phyloP scores from a whole-genome alignment of 1,140 invertebrate genomes.

The Macrosteles quadrilineatus region DNA sequence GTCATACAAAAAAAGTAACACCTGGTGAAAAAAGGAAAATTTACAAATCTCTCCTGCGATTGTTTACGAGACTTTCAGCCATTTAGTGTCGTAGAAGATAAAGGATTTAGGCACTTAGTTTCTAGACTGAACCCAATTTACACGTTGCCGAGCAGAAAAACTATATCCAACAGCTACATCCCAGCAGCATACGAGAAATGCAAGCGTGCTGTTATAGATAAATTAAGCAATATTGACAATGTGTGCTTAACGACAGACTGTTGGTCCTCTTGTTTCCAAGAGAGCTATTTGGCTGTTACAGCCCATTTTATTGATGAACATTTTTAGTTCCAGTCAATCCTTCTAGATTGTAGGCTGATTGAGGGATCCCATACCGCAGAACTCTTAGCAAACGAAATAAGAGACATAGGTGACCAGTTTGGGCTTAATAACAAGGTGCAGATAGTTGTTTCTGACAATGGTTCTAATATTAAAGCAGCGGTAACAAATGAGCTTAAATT shows the following conservation, averaged over 20 bases:
- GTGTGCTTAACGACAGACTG: slow-evolving; percentile 40
- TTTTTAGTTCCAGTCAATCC: slow-evolving; percentile 24
- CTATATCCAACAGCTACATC: slow-evolving; percentile 32
- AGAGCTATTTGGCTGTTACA: slow-evolving; percentile 38
- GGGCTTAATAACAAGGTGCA: slow-evolving; percentile 41
- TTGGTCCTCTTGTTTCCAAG: slow-evolving; percentile 39
- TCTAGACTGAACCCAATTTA: slow-evolving; percentile 16
- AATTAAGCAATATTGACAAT: neutral
- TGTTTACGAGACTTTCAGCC: slow-evolving; percentile 27
- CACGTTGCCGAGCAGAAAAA: slow-evolving; percentile 30
- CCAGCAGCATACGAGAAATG: slow-evolving; percentile 37
- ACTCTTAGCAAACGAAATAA: slow-evolving; percentile 27
- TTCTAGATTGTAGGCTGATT: slow-evolving; percentile 32
- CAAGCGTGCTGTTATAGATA: neutral
- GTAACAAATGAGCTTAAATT: slow-evolving; percentile 18
- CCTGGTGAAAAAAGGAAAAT: neutral
- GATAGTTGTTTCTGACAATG: slow-evolving; percentile 41
- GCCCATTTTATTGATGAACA: slow-evolving; percentile 39
- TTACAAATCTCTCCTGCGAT: neutral
- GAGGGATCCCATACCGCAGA: slow-evolving; percentile 7
- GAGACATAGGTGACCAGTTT: slow-evolving; percentile 38
- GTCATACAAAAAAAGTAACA: neutral
- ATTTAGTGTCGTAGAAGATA: slow-evolving; percentile 40
- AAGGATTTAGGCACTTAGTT: slow-evolving; percentile 34
- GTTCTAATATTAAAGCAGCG: slow-evolving; percentile 36